Conservation (phyloP, 2,797 vertebrate species). For the Caiman crocodilus region DNA sequence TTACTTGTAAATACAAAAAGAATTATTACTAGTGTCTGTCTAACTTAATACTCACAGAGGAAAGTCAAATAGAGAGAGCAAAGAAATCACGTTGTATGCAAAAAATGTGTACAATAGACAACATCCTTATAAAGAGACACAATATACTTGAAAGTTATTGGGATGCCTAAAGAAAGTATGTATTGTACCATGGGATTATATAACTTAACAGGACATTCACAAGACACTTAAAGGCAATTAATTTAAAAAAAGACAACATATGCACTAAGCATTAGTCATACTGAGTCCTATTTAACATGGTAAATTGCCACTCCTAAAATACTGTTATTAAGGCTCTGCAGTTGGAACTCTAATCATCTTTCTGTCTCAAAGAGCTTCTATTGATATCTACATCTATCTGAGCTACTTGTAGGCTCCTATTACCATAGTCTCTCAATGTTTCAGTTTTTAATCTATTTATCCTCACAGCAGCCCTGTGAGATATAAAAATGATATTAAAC, state of each 20-base stretch:
- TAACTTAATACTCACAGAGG: too few relatives aligned
- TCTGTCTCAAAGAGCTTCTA: neutral
- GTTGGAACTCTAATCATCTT: neutral
- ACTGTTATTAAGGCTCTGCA: neutral
- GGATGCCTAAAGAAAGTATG: neutral
- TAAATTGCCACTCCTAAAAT: constrained; percentile 45
- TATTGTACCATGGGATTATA: constrained; percentile 3
- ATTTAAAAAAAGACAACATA: too few relatives aligned
- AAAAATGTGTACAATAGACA: too few relatives aligned
- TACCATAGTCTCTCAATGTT: neutral
- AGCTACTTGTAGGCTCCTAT: neutral
- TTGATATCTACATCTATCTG: accelerated
- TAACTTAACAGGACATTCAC: constrained; percentile 53
- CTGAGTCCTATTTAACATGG: neutral
- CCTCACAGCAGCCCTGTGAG: neutral
- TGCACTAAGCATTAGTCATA: constrained; percentile 9
- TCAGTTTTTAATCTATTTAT: neutral
- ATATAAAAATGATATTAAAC: neutral
- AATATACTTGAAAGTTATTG: neutral
- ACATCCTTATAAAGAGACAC: constrained; percentile 1
- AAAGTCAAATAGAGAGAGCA: too few relatives aligned
- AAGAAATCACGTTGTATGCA: too few relatives aligned
- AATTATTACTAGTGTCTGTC: too few relatives aligned
- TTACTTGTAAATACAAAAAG: too few relatives aligned
- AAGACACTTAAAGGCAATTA: constrained; percentile 52